Evolutionary conservation across 2,888 invertebrate species (phyloP).

Genomic region (Romanomermis culicivorax): DNA sequence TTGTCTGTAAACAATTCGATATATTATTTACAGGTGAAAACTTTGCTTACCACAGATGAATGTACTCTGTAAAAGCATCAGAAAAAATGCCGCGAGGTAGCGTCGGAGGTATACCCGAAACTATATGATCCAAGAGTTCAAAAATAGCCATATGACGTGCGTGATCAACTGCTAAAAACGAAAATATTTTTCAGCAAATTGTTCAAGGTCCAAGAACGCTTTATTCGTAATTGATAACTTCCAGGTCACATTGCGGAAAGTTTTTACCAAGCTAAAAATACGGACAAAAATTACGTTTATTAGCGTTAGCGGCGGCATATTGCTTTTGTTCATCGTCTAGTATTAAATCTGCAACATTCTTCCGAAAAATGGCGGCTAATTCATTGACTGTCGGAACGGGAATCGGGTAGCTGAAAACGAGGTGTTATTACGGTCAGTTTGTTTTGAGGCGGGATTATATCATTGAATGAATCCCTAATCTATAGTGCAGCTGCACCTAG

Average conservation of each 20-base stretch:
- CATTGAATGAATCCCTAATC: no score
- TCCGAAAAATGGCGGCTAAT: background rate
- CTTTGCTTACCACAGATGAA: slow-evolving; percentile 61
- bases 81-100: slow-evolving; percentile 73
- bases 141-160: slow-evolving; percentile 73
- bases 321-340: background rate
- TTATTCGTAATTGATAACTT: no score
- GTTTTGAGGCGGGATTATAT: no score
- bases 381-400: background rate
- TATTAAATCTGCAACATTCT: background rate
- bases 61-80: slow-evolving; percentile 78
- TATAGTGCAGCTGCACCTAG: no score
- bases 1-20: no score
- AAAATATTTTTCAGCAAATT: background rate
- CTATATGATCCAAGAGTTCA: slow-evolving; percentile 91
- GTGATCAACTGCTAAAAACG: background rate
- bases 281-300: no score
- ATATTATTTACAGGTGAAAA: no score
- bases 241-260: no score
- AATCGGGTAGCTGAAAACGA: background rate
- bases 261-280: no score
- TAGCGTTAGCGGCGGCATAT: background rate
- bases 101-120: slow-evolving; percentile 80
- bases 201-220: no score
- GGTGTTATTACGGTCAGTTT: background rate